Evolutionary conservation across 2,888 invertebrate genomes (phyloP).

Genomic region (Seira sanloemensis): DNA sequence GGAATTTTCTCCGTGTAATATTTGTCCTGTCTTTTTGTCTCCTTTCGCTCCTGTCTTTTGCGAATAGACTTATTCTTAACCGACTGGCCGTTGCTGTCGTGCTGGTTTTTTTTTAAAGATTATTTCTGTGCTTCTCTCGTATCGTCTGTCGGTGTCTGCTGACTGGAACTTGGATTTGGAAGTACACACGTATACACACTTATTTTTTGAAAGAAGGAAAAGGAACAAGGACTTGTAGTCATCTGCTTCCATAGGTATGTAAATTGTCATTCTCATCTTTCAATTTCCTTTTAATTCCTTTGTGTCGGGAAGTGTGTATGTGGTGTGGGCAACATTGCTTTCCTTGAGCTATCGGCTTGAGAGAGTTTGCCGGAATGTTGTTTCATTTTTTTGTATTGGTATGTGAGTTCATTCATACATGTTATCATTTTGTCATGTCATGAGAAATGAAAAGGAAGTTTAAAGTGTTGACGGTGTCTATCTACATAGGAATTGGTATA

Average conservation of each 20-base stretch:
- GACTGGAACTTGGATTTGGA: no score
- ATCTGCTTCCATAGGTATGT: not conserved
- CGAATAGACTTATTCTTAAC: no score
- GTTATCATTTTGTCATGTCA: not conserved
- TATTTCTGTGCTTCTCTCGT: no score
- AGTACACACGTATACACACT: no score
- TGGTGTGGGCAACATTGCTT: not conserved
- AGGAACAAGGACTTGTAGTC: not conserved
- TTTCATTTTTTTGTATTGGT: not conserved
- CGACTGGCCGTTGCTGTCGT: conserved; percentile 1
- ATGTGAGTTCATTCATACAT: no score
- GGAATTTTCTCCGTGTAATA: not conserved
- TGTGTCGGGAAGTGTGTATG: not conserved
- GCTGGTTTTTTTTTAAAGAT: not conserved
- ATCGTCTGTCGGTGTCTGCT: not conserved
- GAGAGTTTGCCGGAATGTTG: not conserved
- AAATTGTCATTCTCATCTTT: not conserved
- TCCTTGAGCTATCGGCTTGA: not conserved
- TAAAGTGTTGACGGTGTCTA: no score
- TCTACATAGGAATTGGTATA: no score
- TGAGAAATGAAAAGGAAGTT: no score
- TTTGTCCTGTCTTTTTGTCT: not conserved
- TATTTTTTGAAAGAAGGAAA: not conserved
- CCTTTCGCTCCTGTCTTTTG: not conserved
- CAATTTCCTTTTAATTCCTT: not conserved